Percentiles rank a stretch among this genome's conserved stretches.
Conservation (phyloP, 2,888 invertebrate genomes). For the Thymelicus acteon region DNA sequence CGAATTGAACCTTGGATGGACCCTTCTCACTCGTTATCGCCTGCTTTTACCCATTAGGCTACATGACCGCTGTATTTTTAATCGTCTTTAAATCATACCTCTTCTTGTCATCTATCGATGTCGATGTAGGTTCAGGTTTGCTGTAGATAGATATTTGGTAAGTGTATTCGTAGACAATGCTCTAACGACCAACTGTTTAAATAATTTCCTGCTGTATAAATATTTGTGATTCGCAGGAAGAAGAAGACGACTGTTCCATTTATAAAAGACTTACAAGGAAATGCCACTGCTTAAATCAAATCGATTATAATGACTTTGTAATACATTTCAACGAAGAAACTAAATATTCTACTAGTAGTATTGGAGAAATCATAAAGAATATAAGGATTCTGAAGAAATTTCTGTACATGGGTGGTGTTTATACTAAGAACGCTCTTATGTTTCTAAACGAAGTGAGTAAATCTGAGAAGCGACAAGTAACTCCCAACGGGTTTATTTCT, state of each 20-base stretch:
- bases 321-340: conserved; percentile 74
- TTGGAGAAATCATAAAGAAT: conserved; percentile 75
- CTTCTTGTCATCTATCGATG: no score
- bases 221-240: conserved; percentile 52
- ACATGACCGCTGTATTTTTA: no score
- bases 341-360: conserved; percentile 61
- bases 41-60: no score
- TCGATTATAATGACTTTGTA: conserved; percentile 69
- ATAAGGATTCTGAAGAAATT: conserved; percentile 72
- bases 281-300: conserved; percentile 68
- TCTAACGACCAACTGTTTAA: no score
- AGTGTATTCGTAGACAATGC: no score
- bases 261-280: conserved; percentile 72
- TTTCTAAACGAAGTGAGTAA: conserved; percentile 70
- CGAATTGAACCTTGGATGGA: no score
- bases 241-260: conserved; percentile 69
- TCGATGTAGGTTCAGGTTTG: no score
- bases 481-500: no score
- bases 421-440: conserved; percentile 65
- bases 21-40: no score
- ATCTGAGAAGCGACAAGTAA: background rate
- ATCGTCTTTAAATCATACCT: no score
- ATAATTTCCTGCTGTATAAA: background rate
- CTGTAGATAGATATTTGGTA: no score
- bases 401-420: conserved; percentile 68